These are phyloP conservation scores for Drosophila navojoa DNA, from an alignment of 1,140 invertebrate species.

Conservation along the genomic window DNA sequence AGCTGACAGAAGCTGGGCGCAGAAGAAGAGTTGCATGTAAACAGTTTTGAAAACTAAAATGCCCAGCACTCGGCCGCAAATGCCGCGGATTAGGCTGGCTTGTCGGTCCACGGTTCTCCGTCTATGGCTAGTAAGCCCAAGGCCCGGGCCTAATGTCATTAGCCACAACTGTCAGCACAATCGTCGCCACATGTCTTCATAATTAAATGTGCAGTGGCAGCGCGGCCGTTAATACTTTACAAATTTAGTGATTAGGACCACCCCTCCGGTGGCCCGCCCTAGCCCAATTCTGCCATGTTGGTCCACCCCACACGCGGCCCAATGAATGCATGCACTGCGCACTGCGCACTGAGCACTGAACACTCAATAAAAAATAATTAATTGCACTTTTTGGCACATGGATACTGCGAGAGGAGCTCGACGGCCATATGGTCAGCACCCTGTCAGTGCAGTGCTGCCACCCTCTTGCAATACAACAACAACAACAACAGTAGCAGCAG, in stretches of 20 bases:
- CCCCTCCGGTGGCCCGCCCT: neutral
- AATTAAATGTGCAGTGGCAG: slow-evolving; percentile 69
- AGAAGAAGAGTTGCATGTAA: slow-evolving; percentile 6
- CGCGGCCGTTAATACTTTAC: slow-evolving; percentile 67
- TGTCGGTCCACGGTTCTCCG: slow-evolving; percentile 35
- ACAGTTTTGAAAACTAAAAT: slow-evolving; percentile 34
- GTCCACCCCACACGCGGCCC: slow-evolving; percentile 15
- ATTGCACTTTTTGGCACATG: slow-evolving; percentile 72
- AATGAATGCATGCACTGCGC: no score
- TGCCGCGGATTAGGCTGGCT: slow-evolving; percentile 66
- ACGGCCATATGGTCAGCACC: slow-evolving; percentile 69
- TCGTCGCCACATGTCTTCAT: slow-evolving; percentile 74
- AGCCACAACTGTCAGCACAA: slow-evolving; percentile 72
- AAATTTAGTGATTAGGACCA: slow-evolving; percentile 69
- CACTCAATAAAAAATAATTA: slow-evolving; percentile 80
- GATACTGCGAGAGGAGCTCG: slow-evolving; percentile 31
- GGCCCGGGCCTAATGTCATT: slow-evolving; percentile 61
- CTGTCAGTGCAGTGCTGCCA: slow-evolving; percentile 33
- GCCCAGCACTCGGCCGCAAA: slow-evolving; percentile 60
- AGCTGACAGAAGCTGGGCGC: neutral
- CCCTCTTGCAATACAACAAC: slow-evolving; percentile 5
- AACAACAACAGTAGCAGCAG: neutral
- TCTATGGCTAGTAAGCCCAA: slow-evolving; percentile 21
- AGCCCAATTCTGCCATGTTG: neutral
- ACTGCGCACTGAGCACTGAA: no score